phyloP scores from a whole-genome alignment of 2,888 invertebrate species.

The Gastracanthus pulcherrimus region DNA sequence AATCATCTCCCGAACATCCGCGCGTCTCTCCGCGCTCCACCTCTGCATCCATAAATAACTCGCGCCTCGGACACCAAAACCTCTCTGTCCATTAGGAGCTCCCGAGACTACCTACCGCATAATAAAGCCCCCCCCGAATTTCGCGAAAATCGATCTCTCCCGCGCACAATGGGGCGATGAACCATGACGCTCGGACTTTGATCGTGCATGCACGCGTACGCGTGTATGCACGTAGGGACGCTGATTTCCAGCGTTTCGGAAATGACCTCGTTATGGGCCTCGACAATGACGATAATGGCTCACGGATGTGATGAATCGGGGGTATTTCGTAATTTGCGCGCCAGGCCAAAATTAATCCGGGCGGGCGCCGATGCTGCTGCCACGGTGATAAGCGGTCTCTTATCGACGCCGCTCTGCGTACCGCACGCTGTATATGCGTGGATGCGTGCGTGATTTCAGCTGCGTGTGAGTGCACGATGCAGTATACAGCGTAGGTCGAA shows the following conservation, averaged over 20 bases:
- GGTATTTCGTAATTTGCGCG: conserved; percentile 4
- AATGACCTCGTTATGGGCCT: background rate
- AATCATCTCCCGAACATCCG: conserved; percentile 5
- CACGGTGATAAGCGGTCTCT: conserved; percentile 7
- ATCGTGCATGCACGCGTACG: background rate
- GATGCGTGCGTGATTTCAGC: too few relatives aligned
- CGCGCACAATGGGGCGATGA: too few relatives aligned
- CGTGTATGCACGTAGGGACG: background rate
- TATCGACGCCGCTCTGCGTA: background rate
- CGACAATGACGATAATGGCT: conserved; percentile 22
- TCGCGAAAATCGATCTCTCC: conserved; percentile 4
- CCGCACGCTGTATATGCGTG: background rate
- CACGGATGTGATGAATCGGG: conserved; percentile 5
- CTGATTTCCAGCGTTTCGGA: conserved; percentile 8
- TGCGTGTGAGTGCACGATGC: too few relatives aligned
- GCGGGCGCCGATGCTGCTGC: background rate
- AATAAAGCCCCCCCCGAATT: too few relatives aligned
- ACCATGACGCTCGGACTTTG: too few relatives aligned
- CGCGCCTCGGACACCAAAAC: too few relatives aligned
- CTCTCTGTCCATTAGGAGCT: too few relatives aligned
- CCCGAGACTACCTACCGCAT: too few relatives aligned
- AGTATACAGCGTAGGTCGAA: too few relatives aligned
- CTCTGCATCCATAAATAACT: background rate
- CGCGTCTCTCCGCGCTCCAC: too few relatives aligned
- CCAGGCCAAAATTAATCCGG: background rate